Evolutionary conservation across 2,113 vertebrate genomes (phyloP).

Genomic region (Mormyrus lacerda): DNA sequence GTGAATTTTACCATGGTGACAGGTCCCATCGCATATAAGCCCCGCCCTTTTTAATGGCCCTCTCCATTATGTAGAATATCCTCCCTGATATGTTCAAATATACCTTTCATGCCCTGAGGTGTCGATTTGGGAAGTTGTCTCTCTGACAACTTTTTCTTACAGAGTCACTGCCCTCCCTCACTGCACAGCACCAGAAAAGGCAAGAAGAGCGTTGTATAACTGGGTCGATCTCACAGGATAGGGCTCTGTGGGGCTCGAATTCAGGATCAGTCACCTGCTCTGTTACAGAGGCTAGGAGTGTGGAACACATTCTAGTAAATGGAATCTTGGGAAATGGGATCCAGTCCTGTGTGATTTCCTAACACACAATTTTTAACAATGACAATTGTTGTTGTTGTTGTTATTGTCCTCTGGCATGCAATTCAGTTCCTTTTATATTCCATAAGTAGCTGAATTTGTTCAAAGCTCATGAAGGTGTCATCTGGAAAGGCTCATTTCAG

Average conservation of each 20-base stretch:
- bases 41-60: conserved; percentile 28
- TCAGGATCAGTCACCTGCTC: not conserved
- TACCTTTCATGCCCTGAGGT: conserved; percentile 34
- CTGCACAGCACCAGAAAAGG: not conserved
- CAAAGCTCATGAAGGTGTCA: not conserved
- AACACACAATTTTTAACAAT: not conserved
- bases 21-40: conserved; percentile 32
- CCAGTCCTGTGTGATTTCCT: not conserved
- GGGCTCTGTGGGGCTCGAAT: not conserved
- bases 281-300: not conserved
- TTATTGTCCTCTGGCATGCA: not conserved
- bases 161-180: not conserved
- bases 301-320: not conserved
- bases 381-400: not conserved
- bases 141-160: not conserved
- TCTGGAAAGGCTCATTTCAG: not conserved
- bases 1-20: conserved; percentile 24
- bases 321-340: not conserved
- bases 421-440: not conserved
- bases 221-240: not conserved
- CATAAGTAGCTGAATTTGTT: not conserved
- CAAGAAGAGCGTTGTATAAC: not conserved
- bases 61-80: conserved; percentile 30
- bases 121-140: conserved; percentile 25
- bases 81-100: conserved; percentile 34